Evolutionary conservation across 2,797 vertebrate species (phyloP), one percentile per base, ranked within the genome.

Genomic region (Labroides dimidiatus): DNA sequence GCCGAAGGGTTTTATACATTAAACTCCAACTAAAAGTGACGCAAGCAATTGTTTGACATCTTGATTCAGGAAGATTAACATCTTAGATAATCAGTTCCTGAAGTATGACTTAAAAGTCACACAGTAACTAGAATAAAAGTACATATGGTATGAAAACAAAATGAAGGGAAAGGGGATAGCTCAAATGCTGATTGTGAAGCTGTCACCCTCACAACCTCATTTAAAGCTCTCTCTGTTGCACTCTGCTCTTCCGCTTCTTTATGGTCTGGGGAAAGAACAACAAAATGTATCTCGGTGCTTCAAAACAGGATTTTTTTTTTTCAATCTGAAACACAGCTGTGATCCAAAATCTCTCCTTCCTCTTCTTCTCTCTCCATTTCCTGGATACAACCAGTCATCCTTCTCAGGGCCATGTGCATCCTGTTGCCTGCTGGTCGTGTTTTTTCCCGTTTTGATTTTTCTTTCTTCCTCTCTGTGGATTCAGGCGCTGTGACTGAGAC

Each of bases 321-420:
- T 84, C 52, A 53, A 73, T 86, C 69, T 2, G 17, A 81, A 72
- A 69, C 47, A 60, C 87, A 91, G 85, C 87, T 91, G 86, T 21
- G 77, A 82, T 86, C 78, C 69, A 72, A 75, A 90, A 79, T 83
- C 70, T 60, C 80, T 64, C 82, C 84, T 92, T 92, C 92, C 90
- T 90, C 71, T 84, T 50, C 73, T 89, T 84, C 81, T 90, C 89
- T 85, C 81, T 74, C 86, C 77, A 85, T 93, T 94, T 95, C 94
- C 94, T 94, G 90, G 49, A 82, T 69, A 75, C 77, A 85, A 13
- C 82, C 84, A 84, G 78, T 57, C 84, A 90, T 92, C 89, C 84
- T 85, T 87, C 81, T 90, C 81, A 56, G 75, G 78, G 36, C 90
- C 92, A 94, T 94, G 84, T 95, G 93, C 90, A 94, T 95, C 94